Evolutionary conservation across 92 coral and sea anemone species (phyloP).

Genomic region (Phenganax subtilis): DNA sequence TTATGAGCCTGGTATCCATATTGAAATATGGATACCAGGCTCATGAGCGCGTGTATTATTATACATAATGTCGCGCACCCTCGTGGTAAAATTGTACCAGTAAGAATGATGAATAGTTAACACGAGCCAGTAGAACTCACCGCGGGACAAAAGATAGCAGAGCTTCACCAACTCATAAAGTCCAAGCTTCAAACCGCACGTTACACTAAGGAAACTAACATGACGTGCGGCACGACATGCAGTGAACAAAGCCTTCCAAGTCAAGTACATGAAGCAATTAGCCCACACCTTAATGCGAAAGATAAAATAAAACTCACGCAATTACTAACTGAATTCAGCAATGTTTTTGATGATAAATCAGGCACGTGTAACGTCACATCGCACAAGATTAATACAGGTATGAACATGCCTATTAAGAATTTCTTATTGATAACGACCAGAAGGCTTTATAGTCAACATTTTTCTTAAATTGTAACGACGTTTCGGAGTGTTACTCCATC

Average conservation of each 20-base stretch:
- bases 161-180: neutral
- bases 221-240: neutral
- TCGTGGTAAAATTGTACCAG: slow-evolving; percentile 32
- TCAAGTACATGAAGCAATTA: slow-evolving; percentile 1
- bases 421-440: too few species aligned
- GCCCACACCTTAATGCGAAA: neutral
- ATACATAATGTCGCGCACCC: slow-evolving; percentile 44
- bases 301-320: neutral
- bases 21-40: too few species aligned
- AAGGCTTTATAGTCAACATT: too few species aligned
- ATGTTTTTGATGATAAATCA: slow-evolving; percentile 18
- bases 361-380: slow-evolving; percentile 32
- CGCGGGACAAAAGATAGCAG: slow-evolving; percentile 19
- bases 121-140: slow-evolving; percentile 19
- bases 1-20: slow-evolving; percentile 16
- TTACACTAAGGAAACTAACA: neutral
- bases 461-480: too few species aligned
- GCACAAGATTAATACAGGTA: slow-evolving; percentile 23
- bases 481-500: too few species aligned
- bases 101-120: slow-evolving; percentile 35
- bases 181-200: neutral
- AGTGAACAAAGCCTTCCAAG: neutral
- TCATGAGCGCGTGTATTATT: too few species aligned
- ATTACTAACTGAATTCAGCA: neutral
- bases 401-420: neutral